phyloP scores from a whole-genome alignment of 2,888 invertebrate species.

The Plebejus anna region DNA sequence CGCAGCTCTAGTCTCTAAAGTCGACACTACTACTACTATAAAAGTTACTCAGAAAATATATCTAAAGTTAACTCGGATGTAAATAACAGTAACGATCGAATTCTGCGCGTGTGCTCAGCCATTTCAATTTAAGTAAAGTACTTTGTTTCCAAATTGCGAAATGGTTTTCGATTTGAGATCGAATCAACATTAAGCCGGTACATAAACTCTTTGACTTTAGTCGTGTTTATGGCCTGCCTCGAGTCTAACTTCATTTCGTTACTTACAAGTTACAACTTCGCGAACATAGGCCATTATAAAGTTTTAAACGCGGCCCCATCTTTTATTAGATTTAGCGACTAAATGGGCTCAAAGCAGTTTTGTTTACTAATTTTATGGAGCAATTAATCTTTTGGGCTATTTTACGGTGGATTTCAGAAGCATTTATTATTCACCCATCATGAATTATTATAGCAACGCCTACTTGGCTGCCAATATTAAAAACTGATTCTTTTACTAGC shows the following conservation, averaged over 20 bases:
- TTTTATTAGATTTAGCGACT: conserved; percentile 27
- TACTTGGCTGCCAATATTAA: neutral
- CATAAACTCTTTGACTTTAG: conserved; percentile 26
- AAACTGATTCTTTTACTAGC: neutral
- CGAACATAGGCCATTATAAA: conserved; percentile 29
- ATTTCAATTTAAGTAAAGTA: conserved; percentile 10
- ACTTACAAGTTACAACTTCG: conserved; percentile 29
- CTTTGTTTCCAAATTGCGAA: conserved; percentile 21
- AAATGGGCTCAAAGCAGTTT: conserved; percentile 14
- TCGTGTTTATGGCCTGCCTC: conserved; percentile 29
- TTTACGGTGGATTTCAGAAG: neutral
- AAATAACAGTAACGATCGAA: conserved; percentile 1
- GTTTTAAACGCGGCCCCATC: conserved; percentile 27
- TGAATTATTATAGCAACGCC: neutral
- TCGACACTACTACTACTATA: neutral
- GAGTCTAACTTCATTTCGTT: conserved; percentile 30
- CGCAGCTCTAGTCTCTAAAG: neutral
- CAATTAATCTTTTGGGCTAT: neutral
- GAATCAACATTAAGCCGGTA: conserved; percentile 25
- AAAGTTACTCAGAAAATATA: neutral
- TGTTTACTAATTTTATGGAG: conserved; percentile 18
- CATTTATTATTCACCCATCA: neutral
- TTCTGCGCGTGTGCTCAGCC: conserved; percentile 5
- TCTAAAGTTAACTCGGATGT: neutral
- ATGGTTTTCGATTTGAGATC: conserved; percentile 26